Evolutionary conservation across 2,888 invertebrate genomes (phyloP), one percentile per base, ranked within the genome.

Genomic region (Deilephila elpenor): DNA sequence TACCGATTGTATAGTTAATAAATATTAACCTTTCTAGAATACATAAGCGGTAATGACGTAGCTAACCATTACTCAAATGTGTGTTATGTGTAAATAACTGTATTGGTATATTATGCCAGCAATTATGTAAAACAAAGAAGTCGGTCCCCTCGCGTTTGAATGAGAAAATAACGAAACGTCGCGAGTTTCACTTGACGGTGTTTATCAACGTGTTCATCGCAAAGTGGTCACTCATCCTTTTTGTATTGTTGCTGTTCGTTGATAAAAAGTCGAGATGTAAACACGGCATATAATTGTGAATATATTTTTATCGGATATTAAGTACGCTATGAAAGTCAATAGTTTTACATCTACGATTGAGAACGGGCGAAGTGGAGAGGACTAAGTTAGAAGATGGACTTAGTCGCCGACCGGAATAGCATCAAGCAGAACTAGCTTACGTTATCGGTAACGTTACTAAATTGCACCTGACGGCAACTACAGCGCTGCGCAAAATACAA

Each of bases 131-230:
- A 60, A 29, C 29, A 60, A 44, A 44, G n/a, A 64, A 20, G 44
- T 20, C 34, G 34, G 34, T 29, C 61, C 61, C 61, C 34, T 62
- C 17, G 6, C 32, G 8, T 34, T 25, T 8, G 25, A 67, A 44
- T 6, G 64, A 44, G 64, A 44, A 67, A 67, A 67, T 67, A 44
- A 25, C 44, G 44, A 25, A 44, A 67, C 44, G 44, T 44, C 20
- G 44, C 25, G 44, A 67, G 64, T 67, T 67, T 44, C 64, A 44
- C 64, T 67, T 67, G 44, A 67, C 29, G 32, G 7, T 62, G 61
- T 32, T 29, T 62, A 60, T 60, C 60, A 34, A 62, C 32, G 32
- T 62, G 14, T 62, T 62, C 61, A 62, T 62, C 32, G 32, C 61
- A 6, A 62, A 34, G n/a, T 62, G 61, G 34, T 62, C 34, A 32